Conservation (phyloP, 2,113 vertebrate genomes). For the Cricetomys ansorgei region DNA sequence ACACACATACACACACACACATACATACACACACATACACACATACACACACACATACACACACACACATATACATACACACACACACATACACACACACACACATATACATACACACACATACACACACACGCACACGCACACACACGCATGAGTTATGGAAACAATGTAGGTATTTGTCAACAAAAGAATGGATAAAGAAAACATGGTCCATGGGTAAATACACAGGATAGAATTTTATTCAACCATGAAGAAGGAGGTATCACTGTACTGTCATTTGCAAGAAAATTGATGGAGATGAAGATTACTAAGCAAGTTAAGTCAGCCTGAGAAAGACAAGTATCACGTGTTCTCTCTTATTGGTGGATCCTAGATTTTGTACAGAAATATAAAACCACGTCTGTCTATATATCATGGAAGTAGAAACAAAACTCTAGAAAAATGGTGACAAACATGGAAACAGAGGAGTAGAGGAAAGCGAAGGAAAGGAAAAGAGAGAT, state of each 20-base stretch:
- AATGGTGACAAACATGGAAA: neutral
- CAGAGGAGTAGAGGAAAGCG: neutral
- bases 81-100: too few relatives aligned
- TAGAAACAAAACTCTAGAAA: neutral
- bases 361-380: neutral
- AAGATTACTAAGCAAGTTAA: neutral
- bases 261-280: neutral
- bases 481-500: too few relatives aligned
- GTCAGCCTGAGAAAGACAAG: neutral
- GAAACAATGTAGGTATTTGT: neutral
- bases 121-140: too few relatives aligned
- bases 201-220: neutral
- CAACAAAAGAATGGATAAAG: neutral
- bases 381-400: neutral
- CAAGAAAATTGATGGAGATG: neutral
- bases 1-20: too few relatives aligned
- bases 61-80: too few relatives aligned
- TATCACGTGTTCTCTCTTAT: neutral
- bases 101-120: too few relatives aligned
- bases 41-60: too few relatives aligned
- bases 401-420: neutral
- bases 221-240: neutral
- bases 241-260: neutral
- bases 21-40: too few relatives aligned
- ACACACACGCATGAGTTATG: too few relatives aligned